These are phyloP conservation scores for Troglohyphantes excavatus DNA, from an alignment of 2,888 invertebrate species.

Conservation along the genomic window DNA sequence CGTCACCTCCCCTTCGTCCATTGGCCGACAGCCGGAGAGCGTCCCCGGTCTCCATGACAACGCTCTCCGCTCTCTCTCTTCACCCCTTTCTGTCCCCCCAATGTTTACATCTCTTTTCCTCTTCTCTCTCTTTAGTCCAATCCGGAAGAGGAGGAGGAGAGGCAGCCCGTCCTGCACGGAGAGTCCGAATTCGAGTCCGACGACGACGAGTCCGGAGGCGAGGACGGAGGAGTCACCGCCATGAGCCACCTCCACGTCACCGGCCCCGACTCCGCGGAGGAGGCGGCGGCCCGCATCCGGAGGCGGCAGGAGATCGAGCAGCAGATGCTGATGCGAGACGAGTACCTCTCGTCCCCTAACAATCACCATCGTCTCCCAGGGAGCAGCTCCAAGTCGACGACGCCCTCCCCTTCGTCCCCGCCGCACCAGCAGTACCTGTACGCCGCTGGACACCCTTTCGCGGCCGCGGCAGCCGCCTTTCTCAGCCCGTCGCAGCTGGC, in stretches of 20 bases:
- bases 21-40: constrained; percentile 52
- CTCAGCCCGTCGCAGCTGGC: constrained; percentile 60
- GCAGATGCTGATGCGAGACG: constrained; percentile 81
- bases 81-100: constrained; percentile 44
- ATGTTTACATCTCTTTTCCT: constrained; percentile 3
- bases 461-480: constrained; percentile 22
- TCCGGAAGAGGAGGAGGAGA: constrained; percentile 81
- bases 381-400: constrained; percentile 52
- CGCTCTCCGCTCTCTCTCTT: constrained; percentile 25
- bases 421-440: constrained; percentile 70
- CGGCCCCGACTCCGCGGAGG: constrained; percentile 82
- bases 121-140: constrained; percentile 81
- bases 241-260: constrained; percentile 76
- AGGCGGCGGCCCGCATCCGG: constrained; percentile 82
- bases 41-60: constrained; percentile 64
- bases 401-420: constrained; percentile 56
- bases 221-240: constrained; percentile 5
- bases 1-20: constrained; percentile 56
- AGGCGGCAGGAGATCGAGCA: constrained; percentile 83
- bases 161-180: constrained; percentile 62
- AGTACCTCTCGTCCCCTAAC: constrained; percentile 70
- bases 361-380: constrained; percentile 33
- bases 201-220: constrained; percentile 78
- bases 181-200: constrained; percentile 80
- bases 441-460: constrained; percentile 35